Percentiles rank a stretch among this genome's conserved stretches.
phyloP scores from a whole-genome alignment of 2,888 invertebrate species.

The Agrochola litura region DNA sequence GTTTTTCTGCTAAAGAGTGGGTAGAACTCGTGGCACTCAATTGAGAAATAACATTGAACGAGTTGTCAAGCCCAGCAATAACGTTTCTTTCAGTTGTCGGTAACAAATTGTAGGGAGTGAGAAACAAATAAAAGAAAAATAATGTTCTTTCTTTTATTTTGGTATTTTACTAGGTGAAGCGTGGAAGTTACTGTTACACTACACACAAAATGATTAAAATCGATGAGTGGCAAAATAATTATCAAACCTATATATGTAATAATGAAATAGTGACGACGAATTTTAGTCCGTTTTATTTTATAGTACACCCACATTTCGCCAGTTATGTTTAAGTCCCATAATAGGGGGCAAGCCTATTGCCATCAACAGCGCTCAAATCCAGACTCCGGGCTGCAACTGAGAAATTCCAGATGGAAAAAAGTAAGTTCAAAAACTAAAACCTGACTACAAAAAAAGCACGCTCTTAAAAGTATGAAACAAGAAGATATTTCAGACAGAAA shows the following conservation, averaged over 20 bases:
- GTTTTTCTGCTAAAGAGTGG: constrained; percentile 6
- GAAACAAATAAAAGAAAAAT: constrained; percentile 21
- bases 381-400: too few relatives aligned
- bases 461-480: too few relatives aligned
- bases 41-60: constrained; percentile 41
- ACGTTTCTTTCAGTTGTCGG: constrained; percentile 21
- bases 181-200: not conserved
- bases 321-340: too few relatives aligned
- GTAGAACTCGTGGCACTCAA: constrained; percentile 6
- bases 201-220: not conserved
- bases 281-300: too few relatives aligned
- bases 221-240: not conserved
- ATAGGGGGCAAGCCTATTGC: too few relatives aligned
- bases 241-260: not conserved
- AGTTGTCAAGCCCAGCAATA: constrained; percentile 36
- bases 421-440: too few relatives aligned
- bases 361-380: too few relatives aligned
- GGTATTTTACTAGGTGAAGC: not conserved
- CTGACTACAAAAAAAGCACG: too few relatives aligned
- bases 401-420: too few relatives aligned
- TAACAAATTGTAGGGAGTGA: constrained; percentile 21
- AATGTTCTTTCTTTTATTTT: not conserved
- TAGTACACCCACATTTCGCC: too few relatives aligned
- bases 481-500: too few relatives aligned
- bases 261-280: too few relatives aligned